Conservation (phyloP, 2,113 vertebrate species). For the Charina bottae region DNA sequence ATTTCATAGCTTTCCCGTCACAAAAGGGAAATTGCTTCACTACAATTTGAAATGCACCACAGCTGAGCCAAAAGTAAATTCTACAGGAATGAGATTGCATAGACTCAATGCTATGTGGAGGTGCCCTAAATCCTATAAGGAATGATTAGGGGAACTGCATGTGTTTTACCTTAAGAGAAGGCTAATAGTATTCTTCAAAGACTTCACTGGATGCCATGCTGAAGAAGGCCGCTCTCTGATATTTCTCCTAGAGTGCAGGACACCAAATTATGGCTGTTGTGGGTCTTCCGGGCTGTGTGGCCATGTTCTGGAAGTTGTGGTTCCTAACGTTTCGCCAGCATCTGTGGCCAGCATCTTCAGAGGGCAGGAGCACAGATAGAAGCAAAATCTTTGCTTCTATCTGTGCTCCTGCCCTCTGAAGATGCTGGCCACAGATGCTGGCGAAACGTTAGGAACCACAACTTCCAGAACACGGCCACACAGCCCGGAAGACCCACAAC, state of each 20-base stretch:
- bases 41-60: neutral
- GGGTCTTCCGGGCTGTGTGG: no score
- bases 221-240: neutral
- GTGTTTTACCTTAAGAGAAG: neutral
- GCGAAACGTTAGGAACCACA: no score
- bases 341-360: no score
- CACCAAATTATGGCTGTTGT: no score
- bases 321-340: no score
- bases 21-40: neutral
- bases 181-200: neutral
- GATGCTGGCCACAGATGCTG: no score
- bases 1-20: neutral
- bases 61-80: neutral
- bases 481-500: no score
- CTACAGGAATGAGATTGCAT: neutral
- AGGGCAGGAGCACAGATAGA: no score
- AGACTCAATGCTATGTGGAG: neutral
- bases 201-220: neutral
- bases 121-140: neutral
- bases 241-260: neutral
- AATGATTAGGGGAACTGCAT: neutral
- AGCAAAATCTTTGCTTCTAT: no score
- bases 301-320: no score
- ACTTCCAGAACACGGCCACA: no score
- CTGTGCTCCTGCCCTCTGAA: no score